These are phyloP conservation scores for Pedicia rivosa DNA, from an alignment of 2,888 invertebrate genomes.

Conservation along the genomic window DNA sequence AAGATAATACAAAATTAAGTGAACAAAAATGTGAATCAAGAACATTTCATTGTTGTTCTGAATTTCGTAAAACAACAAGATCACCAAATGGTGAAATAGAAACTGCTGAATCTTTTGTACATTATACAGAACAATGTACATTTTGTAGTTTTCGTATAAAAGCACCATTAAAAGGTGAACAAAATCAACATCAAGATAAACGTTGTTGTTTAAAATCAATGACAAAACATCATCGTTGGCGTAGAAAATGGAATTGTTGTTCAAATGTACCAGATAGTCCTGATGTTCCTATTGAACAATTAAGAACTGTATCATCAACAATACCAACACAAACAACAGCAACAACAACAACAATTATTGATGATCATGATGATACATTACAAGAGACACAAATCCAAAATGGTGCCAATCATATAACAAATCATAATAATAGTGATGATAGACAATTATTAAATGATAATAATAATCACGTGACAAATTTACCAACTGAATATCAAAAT, in stretches of 20 bases:
- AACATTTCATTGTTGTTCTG: slow-evolving; percentile 31
- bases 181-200: slow-evolving; percentile 14
- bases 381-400: slow-evolving; percentile 1
- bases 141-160: slow-evolving; percentile 29
- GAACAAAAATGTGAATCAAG: slow-evolving; percentile 15
- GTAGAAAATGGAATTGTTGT: slow-evolving; percentile 42
- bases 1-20: slow-evolving; percentile 20
- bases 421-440: slow-evolving; percentile 4
- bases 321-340: slow-evolving; percentile 18
- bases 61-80: slow-evolving; percentile 16
- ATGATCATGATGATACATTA: too few relatives aligned
- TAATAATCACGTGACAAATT: slow-evolving; percentile 1
- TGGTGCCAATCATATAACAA: slow-evolving; percentile 5
- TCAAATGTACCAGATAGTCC: slow-evolving; percentile 41
- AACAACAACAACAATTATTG: slow-evolving; percentile 16
- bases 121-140: slow-evolving; percentile 29
- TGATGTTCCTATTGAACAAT: slow-evolving; percentile 23
- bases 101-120: slow-evolving; percentile 17
- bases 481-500: slow-evolving; percentile 7
- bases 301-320: slow-evolving; percentile 9
- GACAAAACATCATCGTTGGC: slow-evolving; percentile 31
- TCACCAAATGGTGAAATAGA: slow-evolving; percentile 18
- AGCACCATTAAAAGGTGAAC: slow-evolving; percentile 16
- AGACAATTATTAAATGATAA: slow-evolving; percentile 1
- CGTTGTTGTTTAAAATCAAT: slow-evolving; percentile 24